Percentiles rank a stretch among this genome's conserved stretches.
phyloP scores from a whole-genome alignment of 2,113 vertebrate genomes.

The Oophaga pumilio region DNA sequence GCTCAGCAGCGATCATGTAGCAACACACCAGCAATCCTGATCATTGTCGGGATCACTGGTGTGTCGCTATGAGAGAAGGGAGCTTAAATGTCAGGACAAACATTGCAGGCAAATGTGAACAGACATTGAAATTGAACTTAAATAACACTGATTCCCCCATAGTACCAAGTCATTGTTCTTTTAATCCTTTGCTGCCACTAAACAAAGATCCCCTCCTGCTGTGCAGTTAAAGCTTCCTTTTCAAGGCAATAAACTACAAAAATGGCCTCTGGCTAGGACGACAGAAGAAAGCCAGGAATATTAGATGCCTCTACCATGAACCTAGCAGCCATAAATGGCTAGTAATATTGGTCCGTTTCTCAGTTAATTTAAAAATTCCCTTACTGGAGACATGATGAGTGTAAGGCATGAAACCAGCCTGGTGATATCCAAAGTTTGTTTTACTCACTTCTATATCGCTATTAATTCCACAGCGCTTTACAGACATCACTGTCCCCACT shows the following conservation, averaged over 20 bases:
- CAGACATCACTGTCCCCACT: too few relatives aligned
- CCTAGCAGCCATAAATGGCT: background rate
- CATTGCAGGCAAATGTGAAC: background rate
- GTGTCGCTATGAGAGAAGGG: too few relatives aligned
- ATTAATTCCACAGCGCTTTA: too few relatives aligned
- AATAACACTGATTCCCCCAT: background rate
- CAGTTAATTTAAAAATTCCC: background rate
- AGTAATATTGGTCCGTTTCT: background rate
- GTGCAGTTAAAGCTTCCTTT: background rate
- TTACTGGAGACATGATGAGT: background rate
- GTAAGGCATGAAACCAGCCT: too few relatives aligned
- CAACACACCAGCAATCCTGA: too few relatives aligned
- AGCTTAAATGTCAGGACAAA: background rate
- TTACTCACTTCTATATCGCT: too few relatives aligned
- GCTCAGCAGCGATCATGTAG: too few relatives aligned
- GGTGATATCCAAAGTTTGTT: too few relatives aligned
- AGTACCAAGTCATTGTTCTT: background rate
- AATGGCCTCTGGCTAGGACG: background rate
- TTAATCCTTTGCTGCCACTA: background rate
- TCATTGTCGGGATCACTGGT: too few relatives aligned
- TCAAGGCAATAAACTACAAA: slow-evolving; percentile 6
- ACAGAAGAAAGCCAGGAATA: background rate
- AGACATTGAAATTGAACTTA: slow-evolving; percentile 11
- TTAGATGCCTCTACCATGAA: background rate
- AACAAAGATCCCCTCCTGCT: slow-evolving; percentile 26